Base-by-base conservation (phyloP, 1,140 invertebrate species). In the Stratiolaelaps scimitus region DNA sequence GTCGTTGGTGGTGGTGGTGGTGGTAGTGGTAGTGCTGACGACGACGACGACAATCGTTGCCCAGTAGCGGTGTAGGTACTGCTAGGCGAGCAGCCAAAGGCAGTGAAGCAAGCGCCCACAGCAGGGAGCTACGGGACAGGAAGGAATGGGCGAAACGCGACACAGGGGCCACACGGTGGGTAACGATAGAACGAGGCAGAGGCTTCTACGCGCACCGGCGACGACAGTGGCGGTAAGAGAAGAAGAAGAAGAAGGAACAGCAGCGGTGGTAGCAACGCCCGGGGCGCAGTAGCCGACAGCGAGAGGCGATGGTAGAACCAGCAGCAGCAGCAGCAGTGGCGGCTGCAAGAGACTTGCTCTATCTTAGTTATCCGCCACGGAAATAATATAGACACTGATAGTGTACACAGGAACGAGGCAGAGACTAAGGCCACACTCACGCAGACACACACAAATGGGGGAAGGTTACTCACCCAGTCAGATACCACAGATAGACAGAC, bases 341-440 rank as follows among this genome's bases (percentile, higher is more conserved):
- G 15, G 53, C 53, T 20, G 53, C 53, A 40, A 10, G 34, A 40
- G 34, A 10, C 34, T 40, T 6, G 34, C 34, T 40, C 34, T 40
- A 40, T 60, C 53, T 34, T 60, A 34, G 53, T 40, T 60, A 60
- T 60, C 53, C 53, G 53, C 34, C 13, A 10, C 34, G 34, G 53
- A 60, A 60, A 60, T 60, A 60, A 60, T 60, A 60, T 60, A 60
- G 53, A 60, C 23, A 60, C 53, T 60, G 53, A 60, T 60, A 60
- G 53, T 26, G 23, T 60, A 26, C 53, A 60, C 53, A 29, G 26
- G 34, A 2, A 60, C 53, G 26, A 13, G 10, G 26, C 26, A 28
- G 47, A 48, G 23, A 34, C 53, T 60, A 17, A 17, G 26, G 2
- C 13, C 26, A 19, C 53, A 48, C 26, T 6, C 47, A 48, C 47